Percentiles rank a stretch among this genome's conserved stretches.
Conservation (phyloP, 2,888 invertebrate genomes). For the Opisthograptis luteolata region DNA sequence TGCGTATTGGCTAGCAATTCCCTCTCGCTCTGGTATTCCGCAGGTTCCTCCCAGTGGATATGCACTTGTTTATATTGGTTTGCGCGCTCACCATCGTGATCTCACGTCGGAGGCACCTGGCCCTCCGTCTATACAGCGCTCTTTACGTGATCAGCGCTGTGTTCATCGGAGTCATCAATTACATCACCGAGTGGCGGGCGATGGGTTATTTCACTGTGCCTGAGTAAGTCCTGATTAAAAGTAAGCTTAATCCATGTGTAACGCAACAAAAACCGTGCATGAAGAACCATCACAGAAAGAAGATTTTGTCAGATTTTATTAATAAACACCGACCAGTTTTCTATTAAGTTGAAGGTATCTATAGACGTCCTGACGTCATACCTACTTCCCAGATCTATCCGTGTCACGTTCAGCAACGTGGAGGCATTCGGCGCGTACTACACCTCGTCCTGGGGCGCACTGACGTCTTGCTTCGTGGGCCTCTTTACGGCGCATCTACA, state of each 20-base stretch:
- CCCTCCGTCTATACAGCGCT: conserved; percentile 27
- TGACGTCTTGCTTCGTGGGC: conserved; percentile 29
- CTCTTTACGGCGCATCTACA: conserved; percentile 26
- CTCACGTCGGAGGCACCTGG: conserved; percentile 30
- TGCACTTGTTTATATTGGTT: conserved; percentile 43
- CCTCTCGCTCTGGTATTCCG: background rate
- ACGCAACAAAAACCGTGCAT: too few relatives aligned
- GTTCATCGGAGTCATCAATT: conserved; percentile 21
- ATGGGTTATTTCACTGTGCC: conserved; percentile 26
- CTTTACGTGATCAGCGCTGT: conserved; percentile 29
- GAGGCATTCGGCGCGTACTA: conserved; percentile 24
- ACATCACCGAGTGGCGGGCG: conserved; percentile 30
- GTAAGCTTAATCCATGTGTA: too few relatives aligned
- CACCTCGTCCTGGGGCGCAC: conserved; percentile 27
- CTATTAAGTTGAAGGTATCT: too few relatives aligned
- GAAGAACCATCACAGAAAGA: too few relatives aligned
- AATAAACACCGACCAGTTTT: too few relatives aligned
- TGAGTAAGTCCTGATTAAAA: conserved; percentile 39
- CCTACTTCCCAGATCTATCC: conserved; percentile 16
- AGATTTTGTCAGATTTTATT: too few relatives aligned
- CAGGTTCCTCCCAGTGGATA: conserved; percentile 43
- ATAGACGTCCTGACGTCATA: background rate
- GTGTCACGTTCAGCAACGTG: conserved; percentile 4
- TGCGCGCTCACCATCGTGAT: conserved; percentile 36
- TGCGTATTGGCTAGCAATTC: too few relatives aligned